Conservation (phyloP, 2,113 vertebrate species). For the Oreotragus oreotragus region DNA sequence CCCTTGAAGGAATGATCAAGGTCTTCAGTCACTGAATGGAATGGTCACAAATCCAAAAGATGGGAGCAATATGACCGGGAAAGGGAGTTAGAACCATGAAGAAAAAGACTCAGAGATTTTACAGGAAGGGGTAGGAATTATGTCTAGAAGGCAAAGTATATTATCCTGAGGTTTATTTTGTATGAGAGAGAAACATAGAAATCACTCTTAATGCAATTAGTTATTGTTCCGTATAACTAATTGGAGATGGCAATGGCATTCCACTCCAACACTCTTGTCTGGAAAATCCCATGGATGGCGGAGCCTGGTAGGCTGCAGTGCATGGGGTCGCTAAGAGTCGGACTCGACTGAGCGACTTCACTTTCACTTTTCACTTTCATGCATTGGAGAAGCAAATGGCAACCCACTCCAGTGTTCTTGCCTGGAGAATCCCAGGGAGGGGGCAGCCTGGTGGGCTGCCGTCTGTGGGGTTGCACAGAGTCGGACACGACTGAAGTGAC, state of each 20-base stretch:
- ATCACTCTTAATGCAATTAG: not conserved
- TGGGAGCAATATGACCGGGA: not conserved
- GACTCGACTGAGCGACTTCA: not conserved
- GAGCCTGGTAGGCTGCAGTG: not conserved
- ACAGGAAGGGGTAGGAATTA: not conserved
- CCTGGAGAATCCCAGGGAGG: too few relatives aligned
- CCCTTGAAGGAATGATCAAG: not conserved
- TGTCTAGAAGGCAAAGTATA: not conserved
- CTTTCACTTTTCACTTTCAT: too few relatives aligned
- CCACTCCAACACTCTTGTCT: not conserved
- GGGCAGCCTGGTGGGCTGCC: too few relatives aligned
- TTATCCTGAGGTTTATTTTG: not conserved
- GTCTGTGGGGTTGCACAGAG: too few relatives aligned
- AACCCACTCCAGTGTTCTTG: too few relatives aligned
- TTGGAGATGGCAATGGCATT: not conserved
- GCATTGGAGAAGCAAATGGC: too few relatives aligned
- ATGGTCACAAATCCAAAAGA: not conserved
- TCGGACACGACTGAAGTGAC: not conserved
- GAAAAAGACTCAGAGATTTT: not conserved
- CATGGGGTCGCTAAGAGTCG: not conserved
- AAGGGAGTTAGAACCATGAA: not conserved
- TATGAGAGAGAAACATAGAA: not conserved
- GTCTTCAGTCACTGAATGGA: not conserved
- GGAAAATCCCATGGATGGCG: not conserved
- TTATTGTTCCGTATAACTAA: not conserved